Conservation (phyloP, 2,888 invertebrate genomes). For the Platynereis dumerilii region DNA sequence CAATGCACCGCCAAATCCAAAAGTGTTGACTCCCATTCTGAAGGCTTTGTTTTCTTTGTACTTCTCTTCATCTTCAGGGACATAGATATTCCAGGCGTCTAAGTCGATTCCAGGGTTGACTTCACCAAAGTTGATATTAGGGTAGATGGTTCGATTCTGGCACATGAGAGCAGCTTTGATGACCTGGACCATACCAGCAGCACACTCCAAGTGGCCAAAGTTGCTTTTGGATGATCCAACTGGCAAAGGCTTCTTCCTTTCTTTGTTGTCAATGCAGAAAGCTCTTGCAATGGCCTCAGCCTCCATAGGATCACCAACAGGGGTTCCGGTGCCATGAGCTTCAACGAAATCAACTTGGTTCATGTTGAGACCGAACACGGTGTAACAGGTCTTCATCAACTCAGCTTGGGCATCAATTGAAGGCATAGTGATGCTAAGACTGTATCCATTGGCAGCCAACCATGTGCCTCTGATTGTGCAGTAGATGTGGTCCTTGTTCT, state of each 20-base stretch:
- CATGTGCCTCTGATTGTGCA: slow-evolving; percentile 44
- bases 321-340: slow-evolving; percentile 57
- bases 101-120: slow-evolving; percentile 5
- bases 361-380: slow-evolving; percentile 20
- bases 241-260: slow-evolving; percentile 19
- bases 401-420: slow-evolving; percentile 30
- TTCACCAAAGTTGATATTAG: slow-evolving; percentile 25
- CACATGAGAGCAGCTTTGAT: slow-evolving; percentile 29
- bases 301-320: slow-evolving; percentile 58
- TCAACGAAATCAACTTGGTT: slow-evolving; percentile 45
- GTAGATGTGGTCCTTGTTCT: slow-evolving; percentile 39
- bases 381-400: slow-evolving; percentile 26
- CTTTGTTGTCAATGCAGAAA: slow-evolving; percentile 12
- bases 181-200: slow-evolving; percentile 32
- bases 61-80: slow-evolving; percentile 19
- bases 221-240: slow-evolving; percentile 30
- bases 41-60: slow-evolving; percentile 20
- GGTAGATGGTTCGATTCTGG: slow-evolving; percentile 19
- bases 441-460: slow-evolving; percentile 56
- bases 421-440: slow-evolving; percentile 48
- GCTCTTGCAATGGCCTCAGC: slow-evolving; percentile 38
- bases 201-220: slow-evolving; percentile 31
- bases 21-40: slow-evolving; percentile 28
- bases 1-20: slow-evolving; percentile 33
- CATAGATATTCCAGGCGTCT: slow-evolving; percentile 15